A percentile compares a stretch with the other conserved stretches of the same genome.
Conservation (phyloP, 1,140 invertebrate species). For the Drosophila repletoides region DNA sequence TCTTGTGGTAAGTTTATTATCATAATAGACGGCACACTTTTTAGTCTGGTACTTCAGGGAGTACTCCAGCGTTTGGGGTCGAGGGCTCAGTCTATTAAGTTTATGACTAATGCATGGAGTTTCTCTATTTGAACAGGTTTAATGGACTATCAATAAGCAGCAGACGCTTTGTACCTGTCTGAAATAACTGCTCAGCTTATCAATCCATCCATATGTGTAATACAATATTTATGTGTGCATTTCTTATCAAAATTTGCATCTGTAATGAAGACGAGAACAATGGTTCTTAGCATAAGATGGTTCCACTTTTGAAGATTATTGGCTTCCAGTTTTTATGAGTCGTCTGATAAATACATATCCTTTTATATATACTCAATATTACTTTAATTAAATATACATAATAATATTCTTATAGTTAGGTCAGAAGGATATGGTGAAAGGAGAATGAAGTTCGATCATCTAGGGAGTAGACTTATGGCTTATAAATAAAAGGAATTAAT, state of each 20-base stretch:
- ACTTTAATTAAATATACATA: no score
- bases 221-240: constrained; percentile 35
- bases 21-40: constrained; percentile 69
- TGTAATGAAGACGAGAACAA: constrained; percentile 12
- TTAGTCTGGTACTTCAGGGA: constrained; percentile 47
- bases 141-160: constrained; percentile 26
- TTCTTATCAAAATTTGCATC: constrained; percentile 32
- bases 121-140: constrained; percentile 50
- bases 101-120: constrained; percentile 51
- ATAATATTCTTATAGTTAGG: no score
- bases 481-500: no score
- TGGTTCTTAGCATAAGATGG: no score
- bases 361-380: no score
- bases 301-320: no score
- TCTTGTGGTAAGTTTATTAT: constrained; percentile 74
- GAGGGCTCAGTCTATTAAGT: constrained; percentile 53
- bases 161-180: constrained; percentile 14
- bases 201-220: neutral
- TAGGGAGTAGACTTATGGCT: no score
- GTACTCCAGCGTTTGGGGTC: neutral
- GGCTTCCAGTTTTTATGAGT: no score
- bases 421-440: no score
- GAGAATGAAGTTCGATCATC: no score
- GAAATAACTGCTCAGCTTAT: constrained; percentile 12
- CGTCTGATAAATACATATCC: no score